A percentile compares a stretch with the other conserved stretches of the same genome.
phyloP scores from a whole-genome alignment of 2,797 vertebrate genomes.

The Mormyrus proboscirostris region DNA sequence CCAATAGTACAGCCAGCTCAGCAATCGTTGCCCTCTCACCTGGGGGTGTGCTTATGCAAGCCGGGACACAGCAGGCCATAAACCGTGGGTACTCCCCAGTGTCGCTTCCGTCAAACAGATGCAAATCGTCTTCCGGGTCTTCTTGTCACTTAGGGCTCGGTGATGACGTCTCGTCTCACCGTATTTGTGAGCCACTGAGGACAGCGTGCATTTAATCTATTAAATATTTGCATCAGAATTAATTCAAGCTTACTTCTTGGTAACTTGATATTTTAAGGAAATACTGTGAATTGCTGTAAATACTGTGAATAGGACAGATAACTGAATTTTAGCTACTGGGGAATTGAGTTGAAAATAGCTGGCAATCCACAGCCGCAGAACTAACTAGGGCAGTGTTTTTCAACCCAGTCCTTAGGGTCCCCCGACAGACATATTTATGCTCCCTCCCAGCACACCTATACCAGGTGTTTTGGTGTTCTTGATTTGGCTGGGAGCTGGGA shows the following conservation, averaged over 20 bases:
- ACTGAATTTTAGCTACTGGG: neutral
- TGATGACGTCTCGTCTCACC: neutral
- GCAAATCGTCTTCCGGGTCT: neutral
- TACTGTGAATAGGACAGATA: neutral
- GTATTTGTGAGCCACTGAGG: neutral
- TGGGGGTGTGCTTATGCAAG: slow-evolving; percentile 91
- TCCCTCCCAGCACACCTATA: neutral
- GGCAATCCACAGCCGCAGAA: neutral
- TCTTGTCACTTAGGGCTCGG: neutral
- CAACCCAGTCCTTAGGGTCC: neutral
- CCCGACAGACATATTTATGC: neutral
- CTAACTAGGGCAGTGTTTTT: neutral
- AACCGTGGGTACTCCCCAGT: slow-evolving; percentile 70
- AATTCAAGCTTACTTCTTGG: neutral
- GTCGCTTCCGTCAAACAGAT: neutral
- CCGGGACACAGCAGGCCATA: slow-evolving; percentile 86
- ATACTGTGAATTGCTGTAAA: neutral
- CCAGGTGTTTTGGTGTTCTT: neutral
- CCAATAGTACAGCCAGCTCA: slow-evolving; percentile 77
- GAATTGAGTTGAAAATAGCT: neutral
- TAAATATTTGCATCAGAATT: neutral
- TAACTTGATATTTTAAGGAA: neutral
- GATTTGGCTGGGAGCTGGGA: neutral
- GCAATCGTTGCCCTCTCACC: slow-evolving; percentile 87
- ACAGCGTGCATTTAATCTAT: neutral